Evolutionary conservation across 2,888 invertebrate species (phyloP).

Genomic region (Drosophila melanosoma): DNA sequence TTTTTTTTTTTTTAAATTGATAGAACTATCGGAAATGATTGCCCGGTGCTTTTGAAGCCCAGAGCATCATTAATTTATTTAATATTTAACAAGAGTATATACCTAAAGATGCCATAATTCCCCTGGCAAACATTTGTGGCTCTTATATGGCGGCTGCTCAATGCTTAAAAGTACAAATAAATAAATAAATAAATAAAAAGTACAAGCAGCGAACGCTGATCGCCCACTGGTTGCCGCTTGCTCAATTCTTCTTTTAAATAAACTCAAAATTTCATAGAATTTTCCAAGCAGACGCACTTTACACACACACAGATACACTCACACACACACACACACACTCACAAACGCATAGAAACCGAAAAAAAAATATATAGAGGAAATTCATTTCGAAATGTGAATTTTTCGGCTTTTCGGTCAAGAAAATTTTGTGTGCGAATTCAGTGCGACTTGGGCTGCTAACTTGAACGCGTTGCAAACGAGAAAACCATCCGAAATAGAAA

Average conservation of each 20-base stretch:
- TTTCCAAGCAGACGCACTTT: slow-evolving; percentile 80
- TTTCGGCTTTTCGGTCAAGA: slow-evolving; percentile 74
- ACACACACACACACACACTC: slow-evolving; percentile 10
- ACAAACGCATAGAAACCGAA: slow-evolving; percentile 14
- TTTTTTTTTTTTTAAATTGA: slow-evolving; percentile 13
- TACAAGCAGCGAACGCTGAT: slow-evolving; percentile 54
- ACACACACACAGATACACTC: slow-evolving; percentile 46
- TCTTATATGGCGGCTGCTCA: slow-evolving; percentile 7
- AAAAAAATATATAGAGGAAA: slow-evolving; percentile 42
- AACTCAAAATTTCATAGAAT: slow-evolving; percentile 80
- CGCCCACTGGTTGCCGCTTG: slow-evolving; percentile 63
- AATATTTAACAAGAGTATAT: slow-evolving; percentile 19
- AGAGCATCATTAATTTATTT: slow-evolving; percentile 30
- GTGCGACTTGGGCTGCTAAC: slow-evolving; percentile 85
- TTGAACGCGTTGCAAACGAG: slow-evolving; percentile 85
- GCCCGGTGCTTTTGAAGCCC: background rate
- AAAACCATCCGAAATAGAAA: slow-evolving; percentile 76
- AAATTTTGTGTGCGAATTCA: slow-evolving; percentile 83
- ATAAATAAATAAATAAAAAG: slow-evolving; percentile 55
- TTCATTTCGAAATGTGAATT: slow-evolving; percentile 74
- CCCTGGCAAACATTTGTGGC: slow-evolving; percentile 26
- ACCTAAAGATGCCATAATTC: slow-evolving; percentile 3
- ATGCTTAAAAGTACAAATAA: slow-evolving; percentile 52
- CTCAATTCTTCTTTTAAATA: slow-evolving; percentile 73
- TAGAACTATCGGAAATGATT: slow-evolving; percentile 11